Base-by-base conservation (phyloP, 2,797 vertebrate species). In the Numenius phaeopus region DNA sequence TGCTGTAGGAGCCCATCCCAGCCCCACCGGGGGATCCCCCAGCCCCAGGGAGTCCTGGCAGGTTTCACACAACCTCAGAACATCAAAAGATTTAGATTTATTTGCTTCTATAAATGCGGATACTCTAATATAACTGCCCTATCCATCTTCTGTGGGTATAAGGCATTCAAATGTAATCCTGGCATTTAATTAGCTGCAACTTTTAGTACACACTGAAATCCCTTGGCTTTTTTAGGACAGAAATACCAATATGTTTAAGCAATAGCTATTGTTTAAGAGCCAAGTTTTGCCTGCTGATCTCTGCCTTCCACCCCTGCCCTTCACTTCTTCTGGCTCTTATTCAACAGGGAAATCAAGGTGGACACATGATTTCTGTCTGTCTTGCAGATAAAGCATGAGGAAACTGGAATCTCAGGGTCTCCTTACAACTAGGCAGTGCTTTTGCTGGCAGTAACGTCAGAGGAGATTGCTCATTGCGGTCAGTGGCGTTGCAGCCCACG, bases 11-110 rank as follows among this genome's bases (percentile, higher is more conserved):
- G 34, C 73, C 6, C 1, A 3, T 15, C 27, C 39, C 2, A 0
- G 20, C 4, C 47, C 17, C 24, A 4, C 30, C 3, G 1, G 39
- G 10, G 14, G 11, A 86, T 20, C 2, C 11, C 70, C 26, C 0
- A 1, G 64, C 22, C 46, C 21, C 75, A 52, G 67, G 26, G 18
- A 80, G 58, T 50, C 64, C 55, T 47, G 50, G 6, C 8, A 85
- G 64, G 47, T 42, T 83, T 44, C 80, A 47, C 34, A 40, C 37
- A 59, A 21, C 29, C 40, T 66, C 61, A 70, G 52, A 37, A 77
- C 39, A 61, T 24, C 66, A 47, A 34, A 58, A 58, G 12, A 14
- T 27, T 72, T 8, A 9, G 12, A 42, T 83, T 81, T 19, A 40
- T 71, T 87, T 55, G 40, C 14, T 80, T 62, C 78, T 37, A 4